Conservation (phyloP, 1,140 invertebrate genomes). For the Anadara kagoshimensis region DNA sequence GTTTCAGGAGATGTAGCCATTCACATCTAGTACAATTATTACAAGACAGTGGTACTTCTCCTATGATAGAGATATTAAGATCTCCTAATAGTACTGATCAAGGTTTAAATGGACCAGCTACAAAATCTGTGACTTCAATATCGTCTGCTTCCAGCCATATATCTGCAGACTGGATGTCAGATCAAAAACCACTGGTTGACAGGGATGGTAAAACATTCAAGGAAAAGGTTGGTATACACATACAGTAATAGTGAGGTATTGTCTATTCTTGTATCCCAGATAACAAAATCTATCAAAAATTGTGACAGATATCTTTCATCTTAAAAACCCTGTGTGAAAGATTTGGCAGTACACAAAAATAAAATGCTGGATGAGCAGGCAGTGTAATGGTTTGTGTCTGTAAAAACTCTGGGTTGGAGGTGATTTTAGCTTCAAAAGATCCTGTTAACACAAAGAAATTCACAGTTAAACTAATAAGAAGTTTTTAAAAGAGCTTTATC, state of each 20-base stretch:
- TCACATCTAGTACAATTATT: conserved; percentile 62
- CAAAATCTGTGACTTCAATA: conserved; percentile 23
- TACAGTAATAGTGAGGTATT: background rate
- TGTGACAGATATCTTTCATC: no score
- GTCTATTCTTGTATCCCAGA: no score
- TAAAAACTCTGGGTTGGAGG: no score
- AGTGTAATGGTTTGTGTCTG: no score
- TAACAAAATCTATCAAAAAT: no score
- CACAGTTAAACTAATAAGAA: no score
- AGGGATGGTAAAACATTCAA: conserved; percentile 62
- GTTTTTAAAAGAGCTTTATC: no score
- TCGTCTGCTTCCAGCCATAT: conserved; percentile 61
- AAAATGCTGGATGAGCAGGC: no score
- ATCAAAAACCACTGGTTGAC: conserved; percentile 41
- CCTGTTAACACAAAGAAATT: no score
- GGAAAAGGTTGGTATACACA: conserved; percentile 47
- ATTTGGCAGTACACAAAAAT: no score
- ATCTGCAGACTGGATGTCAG: conserved; percentile 50
- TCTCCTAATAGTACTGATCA: conserved; percentile 22
- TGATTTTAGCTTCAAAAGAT: no score
- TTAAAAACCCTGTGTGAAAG: no score
- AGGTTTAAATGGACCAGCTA: conserved; percentile 14
- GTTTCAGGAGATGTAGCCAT: conserved; percentile 63
- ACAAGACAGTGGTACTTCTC: conserved; percentile 64
- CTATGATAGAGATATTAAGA: conserved; percentile 63